Base-by-base conservation (phyloP, 2,888 invertebrate species). In the Diaprepes abbreviatus region DNA sequence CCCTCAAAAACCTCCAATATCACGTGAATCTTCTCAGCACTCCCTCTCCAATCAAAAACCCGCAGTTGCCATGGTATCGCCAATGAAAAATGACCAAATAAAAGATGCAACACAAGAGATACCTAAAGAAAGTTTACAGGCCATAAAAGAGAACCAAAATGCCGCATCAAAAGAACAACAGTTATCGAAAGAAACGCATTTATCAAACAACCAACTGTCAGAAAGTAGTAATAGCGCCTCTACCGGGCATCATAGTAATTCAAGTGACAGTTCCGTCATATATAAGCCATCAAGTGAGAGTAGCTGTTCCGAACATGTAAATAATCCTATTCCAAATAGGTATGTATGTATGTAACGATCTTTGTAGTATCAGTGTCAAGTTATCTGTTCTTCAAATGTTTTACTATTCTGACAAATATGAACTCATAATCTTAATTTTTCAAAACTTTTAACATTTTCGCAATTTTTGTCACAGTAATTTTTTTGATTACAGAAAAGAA, bases 211-310 rank as follows among this genome's bases (percentile, higher is more conserved):
- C 66, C 88, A 89, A 77, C 90, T 89, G 87, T 91, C 89, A 48
- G 92, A 90, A 83, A 92, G 90, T 82, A 91, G 89, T 66, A 88
- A 89, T 73, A 89, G 89, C 74, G 89, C 89, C 55, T 87, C 87
- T 64, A 90, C 90, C 10, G 90, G 90, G 1, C 89, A 89, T 67
- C 89, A 89, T 80, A 90, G 90, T 73, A 91, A 91, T 81, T 91
- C 91, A 33, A 91, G 90, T 82, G 92, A 92, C 78, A 89, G 90
- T 79, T 14, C 62, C 79, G 90, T 91, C 62, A 91, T 92, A 79
- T 91, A 91, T 83, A 89, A 91, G 81, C 90, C 91, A 21, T 91
- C 90, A 72, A 90, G 90, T 82, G 91, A 91, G 82, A 90, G 54
- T 36, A 60, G 91, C 76, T 90, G 90, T 58, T 90, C 90, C 40